These are phyloP conservation scores for Atta colombica DNA, from an alignment of 1,140 invertebrate genomes.

Conservation along the genomic window DNA sequence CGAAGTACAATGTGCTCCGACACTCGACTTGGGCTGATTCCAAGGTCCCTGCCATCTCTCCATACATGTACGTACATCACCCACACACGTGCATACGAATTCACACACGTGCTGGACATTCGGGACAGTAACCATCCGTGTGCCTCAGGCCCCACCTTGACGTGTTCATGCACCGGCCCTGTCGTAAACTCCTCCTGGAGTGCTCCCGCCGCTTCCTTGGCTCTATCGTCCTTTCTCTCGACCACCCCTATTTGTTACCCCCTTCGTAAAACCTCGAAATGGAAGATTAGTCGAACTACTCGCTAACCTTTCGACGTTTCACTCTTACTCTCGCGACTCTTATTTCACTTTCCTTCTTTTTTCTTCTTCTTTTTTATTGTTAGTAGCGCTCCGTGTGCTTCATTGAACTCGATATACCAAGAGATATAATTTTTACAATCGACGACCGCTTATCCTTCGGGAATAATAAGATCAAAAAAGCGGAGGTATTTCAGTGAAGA, in stretches of 20 bases:
- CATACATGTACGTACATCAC: constrained; percentile 42
- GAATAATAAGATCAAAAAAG: constrained; percentile 67
- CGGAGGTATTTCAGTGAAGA: constrained; percentile 6
- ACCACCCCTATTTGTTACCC: constrained; percentile 3
- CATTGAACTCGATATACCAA: constrained; percentile 58
- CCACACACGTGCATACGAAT: constrained; percentile 18
- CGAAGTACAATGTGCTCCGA: constrained; percentile 41
- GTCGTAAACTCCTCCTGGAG: constrained; percentile 76
- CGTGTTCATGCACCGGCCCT: constrained; percentile 78
- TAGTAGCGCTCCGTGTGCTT: constrained; percentile 15
- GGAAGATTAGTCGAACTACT: constrained; percentile 50
- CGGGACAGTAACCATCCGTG: constrained; percentile 69
- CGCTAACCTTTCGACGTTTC: constrained; percentile 46
- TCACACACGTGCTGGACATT: constrained; percentile 45
- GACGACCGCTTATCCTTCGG: constrained; percentile 52
- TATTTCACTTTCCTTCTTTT: constrained; percentile 46
- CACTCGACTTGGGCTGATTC: constrained; percentile 32
- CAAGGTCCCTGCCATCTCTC: constrained; percentile 21
- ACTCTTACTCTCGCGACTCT: constrained; percentile 31
- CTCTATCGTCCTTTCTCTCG: constrained; percentile 42
- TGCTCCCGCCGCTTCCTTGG: constrained; percentile 47
- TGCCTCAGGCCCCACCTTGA: constrained; percentile 74
- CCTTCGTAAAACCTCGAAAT: constrained; percentile 52
- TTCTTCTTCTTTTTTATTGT: constrained; percentile 22
- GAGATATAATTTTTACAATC: constrained; percentile 70